These are phyloP conservation scores for Musca vetustissima DNA, from an alignment of 1,140 invertebrate species.

Conservation along the genomic window DNA sequence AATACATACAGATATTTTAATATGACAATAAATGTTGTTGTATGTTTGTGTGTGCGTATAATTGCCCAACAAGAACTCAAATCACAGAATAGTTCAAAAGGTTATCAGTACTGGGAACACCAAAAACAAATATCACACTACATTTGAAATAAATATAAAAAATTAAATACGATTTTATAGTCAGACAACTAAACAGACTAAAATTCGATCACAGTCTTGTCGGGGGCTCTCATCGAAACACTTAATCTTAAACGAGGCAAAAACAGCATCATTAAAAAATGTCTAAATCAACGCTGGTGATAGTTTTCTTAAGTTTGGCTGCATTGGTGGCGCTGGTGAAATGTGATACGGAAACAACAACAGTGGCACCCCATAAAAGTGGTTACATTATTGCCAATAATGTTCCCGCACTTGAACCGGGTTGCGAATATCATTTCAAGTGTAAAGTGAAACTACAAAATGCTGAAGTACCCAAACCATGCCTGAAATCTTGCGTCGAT, in stretches of 20 bases:
- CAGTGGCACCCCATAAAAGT: constrained; percentile 3
- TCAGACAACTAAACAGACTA: too few relatives aligned
- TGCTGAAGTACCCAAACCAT: constrained; percentile 35
- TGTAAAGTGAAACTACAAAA: constrained; percentile 41
- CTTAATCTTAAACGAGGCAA: too few relatives aligned
- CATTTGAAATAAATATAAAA: too few relatives aligned
- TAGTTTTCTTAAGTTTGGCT: too few relatives aligned
- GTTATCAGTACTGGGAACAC: too few relatives aligned
- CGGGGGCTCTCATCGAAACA: too few relatives aligned
- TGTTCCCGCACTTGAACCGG: constrained; percentile 32
- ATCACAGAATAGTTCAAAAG: neutral
- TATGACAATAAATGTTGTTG: neutral
- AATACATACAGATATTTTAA: neutral
- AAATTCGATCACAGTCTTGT: too few relatives aligned
- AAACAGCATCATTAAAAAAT: too few relatives aligned
- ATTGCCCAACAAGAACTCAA: neutral
- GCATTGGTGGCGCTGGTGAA: too few relatives aligned
- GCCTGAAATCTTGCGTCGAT: constrained; percentile 47
- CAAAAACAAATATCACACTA: too few relatives aligned
- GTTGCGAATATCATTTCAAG: constrained; percentile 35
- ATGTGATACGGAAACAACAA: neutral
- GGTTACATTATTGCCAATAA: constrained; percentile 38
- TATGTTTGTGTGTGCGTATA: neutral
- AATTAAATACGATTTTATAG: too few relatives aligned
- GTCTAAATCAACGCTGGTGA: too few relatives aligned